Evolutionary conservation across 35 echinoderm and acorn worm species (phyloP).

Genomic region (Stichopus chloronotus): DNA sequence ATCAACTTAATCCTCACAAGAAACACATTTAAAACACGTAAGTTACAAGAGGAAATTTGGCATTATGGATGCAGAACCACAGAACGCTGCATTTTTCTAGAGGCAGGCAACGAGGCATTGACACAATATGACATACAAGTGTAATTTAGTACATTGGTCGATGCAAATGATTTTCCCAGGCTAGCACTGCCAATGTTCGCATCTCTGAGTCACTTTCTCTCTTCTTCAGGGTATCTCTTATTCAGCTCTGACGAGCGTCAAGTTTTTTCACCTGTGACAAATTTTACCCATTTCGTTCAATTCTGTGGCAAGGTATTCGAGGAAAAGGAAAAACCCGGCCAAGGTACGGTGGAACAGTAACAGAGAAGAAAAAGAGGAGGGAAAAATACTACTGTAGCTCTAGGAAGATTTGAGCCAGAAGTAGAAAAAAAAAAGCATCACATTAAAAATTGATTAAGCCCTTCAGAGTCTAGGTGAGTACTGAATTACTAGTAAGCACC

Average conservation of each 20-base stretch:
- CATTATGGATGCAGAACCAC: neutral
- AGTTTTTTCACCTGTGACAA: conserved; percentile 51
- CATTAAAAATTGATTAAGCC: no score
- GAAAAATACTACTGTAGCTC: no score
- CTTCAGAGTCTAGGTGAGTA: no score
- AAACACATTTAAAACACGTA: no score
- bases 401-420: no score
- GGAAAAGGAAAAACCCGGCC: neutral
- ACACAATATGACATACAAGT: neutral
- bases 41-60: no score
- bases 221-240: conserved; percentile 1
- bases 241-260: neutral
- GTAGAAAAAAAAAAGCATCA: no score
- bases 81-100: neutral
- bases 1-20: no score
- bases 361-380: no score
- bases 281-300: conserved; percentile 21
- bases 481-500: no score
- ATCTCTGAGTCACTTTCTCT: conserved; percentile 16
- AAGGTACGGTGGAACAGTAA: no score
- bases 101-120: neutral
- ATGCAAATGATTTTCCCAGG: conserved; percentile 39
- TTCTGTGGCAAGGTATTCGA: neutral
- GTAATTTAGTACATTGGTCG: conserved; percentile 17
- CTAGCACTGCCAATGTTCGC: conserved; percentile 3